Base-by-base conservation (phyloP, 2,888 invertebrate species). In the Tanypteryx hageni region DNA sequence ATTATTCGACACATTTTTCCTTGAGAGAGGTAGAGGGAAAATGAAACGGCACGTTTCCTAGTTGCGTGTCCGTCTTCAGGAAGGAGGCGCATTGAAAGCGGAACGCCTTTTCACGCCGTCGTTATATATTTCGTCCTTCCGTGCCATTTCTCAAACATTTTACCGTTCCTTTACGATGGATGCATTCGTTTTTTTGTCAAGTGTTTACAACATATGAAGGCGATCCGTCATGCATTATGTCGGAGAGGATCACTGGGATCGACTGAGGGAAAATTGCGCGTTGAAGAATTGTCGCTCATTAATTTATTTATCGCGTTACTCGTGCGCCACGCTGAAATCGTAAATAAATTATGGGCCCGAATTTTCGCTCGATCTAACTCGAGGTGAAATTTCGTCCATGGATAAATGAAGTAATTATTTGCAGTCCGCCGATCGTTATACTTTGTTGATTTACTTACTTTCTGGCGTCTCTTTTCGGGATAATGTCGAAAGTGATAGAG, bases 391-490 rank as follows among this genome's bases (percentile, higher is more conserved):
- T 76, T 27, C 27, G 27, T 27, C 22, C 76, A 76, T 76, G n/a
- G 76, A 76, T 76, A 76, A 76, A 76, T 76, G 76, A 27, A 76
- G 76, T 76, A 76, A 76, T 76, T 76, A 76, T 27, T 13, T 27
- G 76, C 76, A 22, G 76, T 76, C 16, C 76, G 22, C 76, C 10
- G 27, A 11, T 1, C 8, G 10, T 76, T 22, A 27, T 76, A 76
- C 76, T 76, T 76, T 27, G 27, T 76, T 27, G 44, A 44, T 44
- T 44, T 44, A 44, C 44, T 44, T 44, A 44, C 44, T 44, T 44
- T 44, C 5, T 44, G 44, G 44, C 44, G 44, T 44, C 44, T 44
- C 44, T 44, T 44, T 44, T 44, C 5, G 44, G 44, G 44, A 5
- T 44, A 44, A 44, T 44, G 5, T 44, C 44, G 44, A 44, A 44